Percentiles rank a stretch among this genome's conserved stretches.
phyloP scores from a whole-genome alignment of 2,797 vertebrate genomes.

The Danio albolineatus region DNA sequence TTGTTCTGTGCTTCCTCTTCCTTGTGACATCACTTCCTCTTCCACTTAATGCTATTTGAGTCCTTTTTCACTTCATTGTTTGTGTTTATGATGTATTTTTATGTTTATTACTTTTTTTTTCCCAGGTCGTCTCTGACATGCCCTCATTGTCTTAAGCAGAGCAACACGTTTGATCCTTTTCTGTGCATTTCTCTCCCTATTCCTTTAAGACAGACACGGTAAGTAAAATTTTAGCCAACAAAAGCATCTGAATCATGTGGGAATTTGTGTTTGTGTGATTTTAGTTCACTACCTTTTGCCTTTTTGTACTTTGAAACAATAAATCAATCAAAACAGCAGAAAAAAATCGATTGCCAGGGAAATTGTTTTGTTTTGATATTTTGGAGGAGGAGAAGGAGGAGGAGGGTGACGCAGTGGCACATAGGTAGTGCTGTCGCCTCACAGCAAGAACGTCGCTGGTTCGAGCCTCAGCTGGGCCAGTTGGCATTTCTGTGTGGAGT shows the following conservation, averaged over 20 bases:
- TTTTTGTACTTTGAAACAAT: background rate
- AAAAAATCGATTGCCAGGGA: constrained; percentile 1
- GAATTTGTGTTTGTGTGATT: background rate
- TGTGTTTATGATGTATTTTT: constrained; percentile 35
- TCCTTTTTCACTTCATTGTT: background rate
- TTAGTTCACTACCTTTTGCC: background rate
- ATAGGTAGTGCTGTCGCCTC: no score
- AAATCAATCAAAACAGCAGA: background rate
- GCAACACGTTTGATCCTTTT: constrained; percentile 97
- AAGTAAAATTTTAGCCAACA: constrained; percentile 54
- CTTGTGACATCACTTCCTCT: constrained; percentile 44
- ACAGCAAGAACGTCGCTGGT: no score
- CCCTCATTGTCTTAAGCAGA: constrained; percentile 95
- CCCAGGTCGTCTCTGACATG: constrained; percentile 94
- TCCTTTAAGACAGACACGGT: constrained; percentile 94
- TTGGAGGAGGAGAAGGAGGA: background rate
- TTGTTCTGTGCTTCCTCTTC: constrained; percentile 15
- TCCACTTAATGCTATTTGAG: background rate
- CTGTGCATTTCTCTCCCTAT: constrained; percentile 96
- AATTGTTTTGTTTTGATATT: constrained; percentile 3
- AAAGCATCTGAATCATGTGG: background rate
- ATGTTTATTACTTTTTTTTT: background rate
- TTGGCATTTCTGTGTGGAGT: no score
- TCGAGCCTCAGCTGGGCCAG: no score
- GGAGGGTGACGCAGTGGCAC: no score